Base-by-base conservation (phyloP, 2,888 invertebrate species). In the Andrena praecox region DNA sequence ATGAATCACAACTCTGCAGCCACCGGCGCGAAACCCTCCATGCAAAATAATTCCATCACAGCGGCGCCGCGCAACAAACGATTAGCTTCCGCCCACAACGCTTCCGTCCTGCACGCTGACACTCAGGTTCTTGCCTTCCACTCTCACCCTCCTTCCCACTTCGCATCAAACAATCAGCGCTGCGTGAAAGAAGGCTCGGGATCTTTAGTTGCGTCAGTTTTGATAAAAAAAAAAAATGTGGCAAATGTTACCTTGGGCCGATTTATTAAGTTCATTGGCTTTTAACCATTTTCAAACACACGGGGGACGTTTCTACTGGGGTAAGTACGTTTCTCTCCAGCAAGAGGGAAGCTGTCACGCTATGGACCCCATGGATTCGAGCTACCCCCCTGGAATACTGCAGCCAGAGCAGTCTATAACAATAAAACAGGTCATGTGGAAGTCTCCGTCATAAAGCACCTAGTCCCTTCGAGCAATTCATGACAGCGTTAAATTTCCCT, bases 41-140 rank as follows among this genome's bases (percentile, higher is more conserved):
- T 10, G 54, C 56, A 56, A 72, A 64, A 77, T 48, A 77, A 77
- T 77, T 56, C 20, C 63, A 33, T 29, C 6, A 5, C 54, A 7
- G 3, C 35, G 7, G 4, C 20, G 7, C 59, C 20, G 56, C 35
- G 16, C 33, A 52, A 56, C 27, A 31, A 60, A n/a, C 69, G 69
- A 69, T 69, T 35, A 56, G 5, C 5, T 24, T 20, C n/a, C 12
- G 20, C 24, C 5, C 42, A 16, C 12, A 54, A 50, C 10, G 35
- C n/a, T n/a, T n/a, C n/a, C n/a, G n/a, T 56, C 10, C 35, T 35
- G 8, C n/a, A 16, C 16, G 56, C 16, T 4, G 7, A 12, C 33
- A 24, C 35, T 54, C 54, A 4, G 20, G 12, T 42, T 31, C 24
- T 16, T 50, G 6, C 12, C 10, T 16, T 8, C 10, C 52, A 6